Evolutionary conservation across 2,888 invertebrate species (phyloP).

Genomic region (Polymixis lichenea): DNA sequence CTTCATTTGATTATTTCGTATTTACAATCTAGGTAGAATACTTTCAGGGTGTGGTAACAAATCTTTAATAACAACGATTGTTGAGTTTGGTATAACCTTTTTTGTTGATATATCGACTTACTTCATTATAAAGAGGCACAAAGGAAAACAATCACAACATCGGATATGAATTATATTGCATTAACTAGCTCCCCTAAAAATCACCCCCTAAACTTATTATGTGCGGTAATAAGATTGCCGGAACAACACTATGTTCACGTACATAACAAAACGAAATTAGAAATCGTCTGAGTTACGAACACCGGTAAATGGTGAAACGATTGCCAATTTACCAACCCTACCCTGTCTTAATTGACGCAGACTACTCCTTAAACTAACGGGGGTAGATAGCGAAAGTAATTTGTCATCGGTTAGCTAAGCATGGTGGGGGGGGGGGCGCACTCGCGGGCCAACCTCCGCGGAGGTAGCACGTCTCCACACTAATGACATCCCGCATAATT

Average conservation of each 20-base stretch:
- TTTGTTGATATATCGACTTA: constrained; percentile 15
- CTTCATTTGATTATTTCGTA: background rate
- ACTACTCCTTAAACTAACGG: constrained; percentile 87
- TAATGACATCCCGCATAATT: constrained; percentile 90
- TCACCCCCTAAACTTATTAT: constrained; percentile 76
- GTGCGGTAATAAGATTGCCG: constrained; percentile 62
- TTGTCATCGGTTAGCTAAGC: constrained; percentile 90
- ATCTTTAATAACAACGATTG: background rate
- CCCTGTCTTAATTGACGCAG: constrained; percentile 88
- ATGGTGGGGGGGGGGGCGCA: constrained; percentile 72
- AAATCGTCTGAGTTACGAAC: constrained; percentile 82
- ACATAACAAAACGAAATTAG: constrained; percentile 80
- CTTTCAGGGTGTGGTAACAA: background rate
- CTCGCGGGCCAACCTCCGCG: constrained; percentile 75
- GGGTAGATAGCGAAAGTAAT: constrained; percentile 86
- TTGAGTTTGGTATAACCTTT: background rate
- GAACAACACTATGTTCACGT: constrained; percentile 67
- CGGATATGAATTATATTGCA: constrained; percentile 74
- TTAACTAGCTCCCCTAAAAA: constrained; percentile 74
- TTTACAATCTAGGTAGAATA: background rate
- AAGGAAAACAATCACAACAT: constrained; percentile 69
- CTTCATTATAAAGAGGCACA: constrained; percentile 34
- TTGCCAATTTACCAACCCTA: constrained; percentile 89
- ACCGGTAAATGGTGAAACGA: constrained; percentile 88
- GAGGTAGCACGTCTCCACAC: constrained; percentile 82